These are phyloP conservation scores for Dendroctonus ponderosae DNA, from an alignment of 1,140 invertebrate species.

Conservation along the genomic window DNA sequence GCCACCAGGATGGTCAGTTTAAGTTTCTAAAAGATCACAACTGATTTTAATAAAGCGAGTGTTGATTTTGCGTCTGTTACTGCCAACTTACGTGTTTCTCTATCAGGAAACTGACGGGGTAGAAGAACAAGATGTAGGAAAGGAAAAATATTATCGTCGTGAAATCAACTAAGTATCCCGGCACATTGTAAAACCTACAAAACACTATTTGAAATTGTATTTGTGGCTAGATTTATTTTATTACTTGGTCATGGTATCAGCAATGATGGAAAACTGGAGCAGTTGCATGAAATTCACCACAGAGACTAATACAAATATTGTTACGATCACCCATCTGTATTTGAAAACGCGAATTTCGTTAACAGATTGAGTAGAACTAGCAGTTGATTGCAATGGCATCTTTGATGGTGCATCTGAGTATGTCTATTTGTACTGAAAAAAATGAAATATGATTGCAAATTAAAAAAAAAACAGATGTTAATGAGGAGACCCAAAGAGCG, in stretches of 20 bases:
- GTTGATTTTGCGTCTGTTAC: neutral
- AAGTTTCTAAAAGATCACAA: slow-evolving; percentile 45
- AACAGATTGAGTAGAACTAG: slow-evolving; percentile 4
- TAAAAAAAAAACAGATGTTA: too few species aligned
- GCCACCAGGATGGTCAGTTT: slow-evolving; percentile 50
- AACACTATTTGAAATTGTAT: neutral
- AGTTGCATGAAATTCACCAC: slow-evolving; percentile 39
- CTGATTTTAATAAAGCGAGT: neutral
- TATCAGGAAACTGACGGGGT: slow-evolving; percentile 42
- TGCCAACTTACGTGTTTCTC: slow-evolving; percentile 40
- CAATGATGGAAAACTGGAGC: slow-evolving; percentile 42
- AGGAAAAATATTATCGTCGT: slow-evolving; percentile 42
- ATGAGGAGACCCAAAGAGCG: too few species aligned
- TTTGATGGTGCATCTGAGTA: too few species aligned
- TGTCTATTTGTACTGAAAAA: too few species aligned
- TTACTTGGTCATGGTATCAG: slow-evolving; percentile 40
- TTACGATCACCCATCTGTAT: slow-evolving; percentile 42
- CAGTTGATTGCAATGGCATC: too few species aligned
- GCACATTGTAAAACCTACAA: slow-evolving; percentile 43
- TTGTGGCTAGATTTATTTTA: neutral
- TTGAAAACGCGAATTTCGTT: slow-evolving; percentile 30
- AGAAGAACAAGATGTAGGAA: slow-evolving; percentile 38
- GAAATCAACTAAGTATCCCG: slow-evolving; percentile 32
- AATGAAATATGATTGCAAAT: too few species aligned
- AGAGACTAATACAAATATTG: slow-evolving; percentile 37